A percentile compares a stretch with the other conserved stretches of the same genome.
Evolutionary conservation across 2,888 invertebrate genomes (phyloP).

Genomic region (Noctua comes): DNA sequence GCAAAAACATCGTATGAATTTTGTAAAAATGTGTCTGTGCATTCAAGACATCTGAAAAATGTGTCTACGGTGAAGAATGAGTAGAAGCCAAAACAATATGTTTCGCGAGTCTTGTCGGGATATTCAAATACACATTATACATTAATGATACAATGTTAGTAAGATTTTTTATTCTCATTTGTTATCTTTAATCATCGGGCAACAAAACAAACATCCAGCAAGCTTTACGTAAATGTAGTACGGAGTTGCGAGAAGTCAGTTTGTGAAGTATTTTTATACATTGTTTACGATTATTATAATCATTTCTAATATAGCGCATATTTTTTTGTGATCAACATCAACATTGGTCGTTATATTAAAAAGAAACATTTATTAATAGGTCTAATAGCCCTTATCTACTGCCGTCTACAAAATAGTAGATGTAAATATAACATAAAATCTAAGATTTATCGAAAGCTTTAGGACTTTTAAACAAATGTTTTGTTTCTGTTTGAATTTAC

Average conservation of each 20-base stretch:
- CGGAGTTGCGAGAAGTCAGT: conserved; percentile 3
- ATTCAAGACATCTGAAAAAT: conserved; percentile 52
- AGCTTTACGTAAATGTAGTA: conserved; percentile 1
- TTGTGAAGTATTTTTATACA: conserved; percentile 25
- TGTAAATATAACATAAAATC: conserved; percentile 46
- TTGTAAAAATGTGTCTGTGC: conserved; percentile 56
- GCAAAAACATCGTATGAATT: conserved; percentile 44
- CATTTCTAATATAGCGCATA: conserved; percentile 37
- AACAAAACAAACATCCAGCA: conserved; percentile 19
- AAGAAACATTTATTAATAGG: conserved; percentile 47
- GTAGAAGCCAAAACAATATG: conserved; percentile 51
- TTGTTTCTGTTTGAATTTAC: conserved; percentile 63
- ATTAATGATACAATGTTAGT: conserved; percentile 45
- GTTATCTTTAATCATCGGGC: conserved; percentile 29
- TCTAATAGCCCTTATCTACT: conserved; percentile 50
- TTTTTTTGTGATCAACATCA: conserved; percentile 45
- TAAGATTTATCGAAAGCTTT: conserved; percentile 52
- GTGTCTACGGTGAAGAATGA: conserved; percentile 47
- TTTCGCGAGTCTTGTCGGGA: conserved; percentile 41
- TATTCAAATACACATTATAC: conserved; percentile 50
- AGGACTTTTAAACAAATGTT: conserved; percentile 45
- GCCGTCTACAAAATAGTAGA: conserved; percentile 36
- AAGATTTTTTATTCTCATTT: conserved; percentile 4
- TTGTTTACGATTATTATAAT: conserved; percentile 23
- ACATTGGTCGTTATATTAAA: conserved; percentile 43